phyloP scores from a whole-genome alignment of 2,113 vertebrate species.

The Forbesichthys agassizii region DNA sequence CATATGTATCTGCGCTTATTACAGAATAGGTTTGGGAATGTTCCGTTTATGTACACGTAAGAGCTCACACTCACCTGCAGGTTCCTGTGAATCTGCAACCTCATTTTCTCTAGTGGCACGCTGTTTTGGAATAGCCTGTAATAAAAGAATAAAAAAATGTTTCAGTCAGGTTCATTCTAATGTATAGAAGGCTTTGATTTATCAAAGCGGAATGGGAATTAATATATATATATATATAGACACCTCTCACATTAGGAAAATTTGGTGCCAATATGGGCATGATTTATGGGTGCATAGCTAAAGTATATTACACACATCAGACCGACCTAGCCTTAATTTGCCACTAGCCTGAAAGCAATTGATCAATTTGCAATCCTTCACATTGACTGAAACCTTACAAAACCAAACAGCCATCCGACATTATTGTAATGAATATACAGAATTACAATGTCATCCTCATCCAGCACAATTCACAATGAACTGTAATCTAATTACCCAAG shows the following conservation, averaged over 20 bases:
- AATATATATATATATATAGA: too few relatives aligned
- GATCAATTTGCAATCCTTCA: conserved; percentile 32
- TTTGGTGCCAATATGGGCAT: conserved; percentile 41
- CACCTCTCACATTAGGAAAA: conserved; percentile 23
- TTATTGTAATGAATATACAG: background rate
- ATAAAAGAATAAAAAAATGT: conserved; percentile 10
- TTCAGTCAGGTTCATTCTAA: conserved; percentile 28
- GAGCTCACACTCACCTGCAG: conserved; percentile 61
- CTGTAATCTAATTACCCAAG: too few relatives aligned
- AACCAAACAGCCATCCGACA: background rate
- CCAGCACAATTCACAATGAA: too few relatives aligned
- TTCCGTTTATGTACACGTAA: background rate
- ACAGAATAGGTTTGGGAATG: background rate
- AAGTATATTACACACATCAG: conserved; percentile 50
- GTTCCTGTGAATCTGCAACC: conserved; percentile 44
- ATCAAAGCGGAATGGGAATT: conserved; percentile 9
- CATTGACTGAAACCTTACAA: background rate
- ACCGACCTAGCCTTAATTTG: conserved; percentile 42
- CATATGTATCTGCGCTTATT: background rate
- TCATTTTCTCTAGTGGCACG: conserved; percentile 43
- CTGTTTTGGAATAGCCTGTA: conserved; percentile 70
- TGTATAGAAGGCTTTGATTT: conserved; percentile 1
- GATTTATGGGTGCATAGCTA: conserved; percentile 38
- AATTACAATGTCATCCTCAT: background rate
- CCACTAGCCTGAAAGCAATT: conserved; percentile 44